Evolutionary conservation across 2,888 invertebrate genomes (phyloP).

Genomic region (Leptopterna dolabrata): DNA sequence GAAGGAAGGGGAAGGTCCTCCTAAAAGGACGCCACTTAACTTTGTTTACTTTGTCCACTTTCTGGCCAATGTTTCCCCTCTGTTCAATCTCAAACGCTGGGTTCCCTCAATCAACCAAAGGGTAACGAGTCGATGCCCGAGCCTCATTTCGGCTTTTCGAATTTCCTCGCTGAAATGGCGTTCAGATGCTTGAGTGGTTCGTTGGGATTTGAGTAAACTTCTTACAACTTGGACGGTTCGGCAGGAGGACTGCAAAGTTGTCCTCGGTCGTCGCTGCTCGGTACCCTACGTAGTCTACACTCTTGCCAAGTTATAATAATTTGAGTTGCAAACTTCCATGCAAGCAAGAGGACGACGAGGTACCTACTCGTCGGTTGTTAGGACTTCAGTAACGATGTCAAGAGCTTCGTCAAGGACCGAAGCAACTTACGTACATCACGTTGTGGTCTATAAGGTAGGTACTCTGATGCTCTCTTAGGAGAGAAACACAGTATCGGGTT

Average conservation of each 20-base stretch:
- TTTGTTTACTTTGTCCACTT: conserved; percentile 3
- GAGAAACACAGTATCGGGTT: no score
- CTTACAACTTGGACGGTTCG: not conserved
- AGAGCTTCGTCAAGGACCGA: no score
- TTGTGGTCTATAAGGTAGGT: no score
- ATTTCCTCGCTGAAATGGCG: not conserved
- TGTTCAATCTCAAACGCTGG: not conserved
- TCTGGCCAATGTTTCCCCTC: not conserved
- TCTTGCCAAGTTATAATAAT: not conserved
- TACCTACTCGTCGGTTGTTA: no score
- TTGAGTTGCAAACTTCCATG: not conserved
- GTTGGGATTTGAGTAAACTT: not conserved
- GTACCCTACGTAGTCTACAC: not conserved
- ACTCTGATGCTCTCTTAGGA: no score
- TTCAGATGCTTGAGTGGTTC: not conserved
- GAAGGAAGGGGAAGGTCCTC: not conserved
- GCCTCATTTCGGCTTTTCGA: not conserved
- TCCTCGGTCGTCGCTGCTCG: not conserved
- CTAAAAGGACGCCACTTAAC: not conserved
- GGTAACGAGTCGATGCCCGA: not conserved
- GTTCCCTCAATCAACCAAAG: not conserved
- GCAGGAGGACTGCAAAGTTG: not conserved
- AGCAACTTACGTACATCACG: no score
- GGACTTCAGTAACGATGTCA: no score
- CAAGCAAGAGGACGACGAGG: no score